A percentile compares a stretch with the other conserved stretches of the same genome.
Evolutionary conservation across 2,888 invertebrate species (phyloP).

Genomic region (Rhodophaea formosa): DNA sequence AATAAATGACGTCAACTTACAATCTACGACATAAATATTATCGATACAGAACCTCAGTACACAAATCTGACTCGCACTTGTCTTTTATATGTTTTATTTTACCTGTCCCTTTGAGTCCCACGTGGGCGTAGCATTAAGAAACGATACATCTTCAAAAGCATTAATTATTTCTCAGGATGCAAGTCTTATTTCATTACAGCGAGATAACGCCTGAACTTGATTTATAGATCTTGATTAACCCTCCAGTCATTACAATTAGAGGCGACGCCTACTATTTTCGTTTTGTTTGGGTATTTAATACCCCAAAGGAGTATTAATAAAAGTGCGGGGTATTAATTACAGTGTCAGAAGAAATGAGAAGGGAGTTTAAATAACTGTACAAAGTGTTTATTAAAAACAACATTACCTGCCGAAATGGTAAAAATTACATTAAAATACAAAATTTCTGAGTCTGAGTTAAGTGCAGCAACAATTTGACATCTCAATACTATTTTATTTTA

Average conservation of each 20-base stretch:
- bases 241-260: constrained; percentile 43
- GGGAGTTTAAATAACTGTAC: not conserved
- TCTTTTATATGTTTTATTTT: constrained; percentile 32
- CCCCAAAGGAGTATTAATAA: not conserved
- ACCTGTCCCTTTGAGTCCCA: constrained; percentile 42
- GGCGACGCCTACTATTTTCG: constrained; percentile 30
- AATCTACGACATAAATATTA: too few species aligned
- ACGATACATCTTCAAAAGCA: constrained; percentile 63
- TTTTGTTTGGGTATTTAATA: constrained; percentile 15
- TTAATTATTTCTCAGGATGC: constrained; percentile 61
- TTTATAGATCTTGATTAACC: constrained; percentile 60
- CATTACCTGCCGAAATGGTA: too few species aligned
- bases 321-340: not conserved
- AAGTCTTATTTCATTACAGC: constrained; percentile 68
- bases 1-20: too few species aligned
- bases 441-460: too few species aligned
- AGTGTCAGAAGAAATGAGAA: not conserved
- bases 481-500: too few species aligned
- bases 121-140: constrained; percentile 72
- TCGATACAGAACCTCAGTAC: not conserved
- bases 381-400: not conserved
- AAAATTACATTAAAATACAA: too few species aligned
- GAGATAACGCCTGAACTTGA: constrained; percentile 59
- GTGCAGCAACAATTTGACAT: too few species aligned
- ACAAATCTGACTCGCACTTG: not conserved